A percentile compares a stretch with the other conserved stretches of the same genome.
Conservation (phyloP, 2,888 invertebrate genomes). For the Anarsia innoxiella region DNA sequence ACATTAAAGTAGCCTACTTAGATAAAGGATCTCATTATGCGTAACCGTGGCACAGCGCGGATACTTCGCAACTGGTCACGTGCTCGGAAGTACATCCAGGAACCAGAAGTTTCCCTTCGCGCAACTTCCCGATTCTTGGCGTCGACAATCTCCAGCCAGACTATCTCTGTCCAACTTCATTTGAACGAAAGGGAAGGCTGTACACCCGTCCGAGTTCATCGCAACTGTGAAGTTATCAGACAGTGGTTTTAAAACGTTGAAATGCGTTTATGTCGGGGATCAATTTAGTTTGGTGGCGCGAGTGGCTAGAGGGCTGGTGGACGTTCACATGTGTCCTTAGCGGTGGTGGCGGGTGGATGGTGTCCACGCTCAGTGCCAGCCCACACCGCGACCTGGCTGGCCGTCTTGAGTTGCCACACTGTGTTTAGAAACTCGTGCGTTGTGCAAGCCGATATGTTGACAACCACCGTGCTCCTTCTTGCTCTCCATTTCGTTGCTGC, state of each 20-base stretch:
- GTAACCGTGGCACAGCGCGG: constrained; percentile 9
- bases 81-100: constrained; percentile 14
- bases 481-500: constrained; percentile 53
- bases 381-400: constrained; percentile 55
- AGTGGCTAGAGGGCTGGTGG: constrained; percentile 26
- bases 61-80: constrained; percentile 13
- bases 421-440: constrained; percentile 34
- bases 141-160: constrained; percentile 1
- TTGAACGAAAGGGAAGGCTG: constrained; percentile 2
- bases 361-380: constrained; percentile 51
- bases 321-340: constrained; percentile 41
- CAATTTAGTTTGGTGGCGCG: not conserved
- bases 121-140: constrained; percentile 8
- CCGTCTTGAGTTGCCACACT: constrained; percentile 39
- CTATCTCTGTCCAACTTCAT: constrained; percentile 5
- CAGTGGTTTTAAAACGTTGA: not conserved
- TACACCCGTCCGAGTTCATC: not conserved
- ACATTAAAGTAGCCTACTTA: too few species aligned
- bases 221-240: constrained; percentile 2
- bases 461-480: constrained; percentile 40
- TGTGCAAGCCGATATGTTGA: constrained; percentile 56
- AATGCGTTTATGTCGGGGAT: not conserved
- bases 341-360: constrained; percentile 16
- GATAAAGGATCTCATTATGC: constrained; percentile 13
- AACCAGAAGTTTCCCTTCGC: constrained; percentile 8